Evolutionary conservation across 2,797 vertebrate species (phyloP).

Genomic region (Mallotus villosus): DNA sequence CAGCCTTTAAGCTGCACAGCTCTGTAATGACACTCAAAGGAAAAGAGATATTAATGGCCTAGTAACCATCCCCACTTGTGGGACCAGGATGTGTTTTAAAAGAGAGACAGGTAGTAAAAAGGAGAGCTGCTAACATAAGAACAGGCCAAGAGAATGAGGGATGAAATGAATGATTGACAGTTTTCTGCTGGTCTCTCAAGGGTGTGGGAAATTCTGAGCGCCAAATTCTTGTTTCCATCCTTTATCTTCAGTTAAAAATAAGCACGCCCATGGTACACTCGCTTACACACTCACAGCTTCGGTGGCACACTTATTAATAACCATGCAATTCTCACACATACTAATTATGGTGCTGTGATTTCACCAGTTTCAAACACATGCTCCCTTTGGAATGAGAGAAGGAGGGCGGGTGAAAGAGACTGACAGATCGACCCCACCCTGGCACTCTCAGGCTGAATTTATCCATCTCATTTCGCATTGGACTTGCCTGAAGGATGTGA

Average conservation of each 20-base stretch:
- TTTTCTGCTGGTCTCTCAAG: no score
- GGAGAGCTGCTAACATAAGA: not conserved
- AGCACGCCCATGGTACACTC: not conserved
- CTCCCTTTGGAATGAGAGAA: slow-evolving; percentile 14
- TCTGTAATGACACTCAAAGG: not conserved
- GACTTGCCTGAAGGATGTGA: slow-evolving; percentile 34
- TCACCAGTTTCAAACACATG: slow-evolving; percentile 40
- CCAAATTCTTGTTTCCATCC: not conserved
- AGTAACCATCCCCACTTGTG: not conserved
- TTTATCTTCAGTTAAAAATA: not conserved
- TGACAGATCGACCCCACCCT: slow-evolving; percentile 41
- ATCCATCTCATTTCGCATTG: slow-evolving; percentile 48
- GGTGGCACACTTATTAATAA: slow-evolving; percentile 48
- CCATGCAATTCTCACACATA: slow-evolving; percentile 41
- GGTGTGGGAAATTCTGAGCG: no score
- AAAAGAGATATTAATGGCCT: not conserved
- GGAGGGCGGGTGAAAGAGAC: slow-evolving; percentile 24
- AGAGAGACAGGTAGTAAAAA: not conserved
- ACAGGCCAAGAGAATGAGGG: not conserved
- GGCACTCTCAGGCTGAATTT: slow-evolving; percentile 38
- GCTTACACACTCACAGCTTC: not conserved
- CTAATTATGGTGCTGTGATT: slow-evolving; percentile 56
- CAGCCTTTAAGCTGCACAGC: not conserved
- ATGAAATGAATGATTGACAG: not conserved
- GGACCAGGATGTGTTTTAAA: not conserved